Evolutionary conservation across 1,140 invertebrate species (phyloP).

Genomic region (Hyphantria cunea): DNA sequence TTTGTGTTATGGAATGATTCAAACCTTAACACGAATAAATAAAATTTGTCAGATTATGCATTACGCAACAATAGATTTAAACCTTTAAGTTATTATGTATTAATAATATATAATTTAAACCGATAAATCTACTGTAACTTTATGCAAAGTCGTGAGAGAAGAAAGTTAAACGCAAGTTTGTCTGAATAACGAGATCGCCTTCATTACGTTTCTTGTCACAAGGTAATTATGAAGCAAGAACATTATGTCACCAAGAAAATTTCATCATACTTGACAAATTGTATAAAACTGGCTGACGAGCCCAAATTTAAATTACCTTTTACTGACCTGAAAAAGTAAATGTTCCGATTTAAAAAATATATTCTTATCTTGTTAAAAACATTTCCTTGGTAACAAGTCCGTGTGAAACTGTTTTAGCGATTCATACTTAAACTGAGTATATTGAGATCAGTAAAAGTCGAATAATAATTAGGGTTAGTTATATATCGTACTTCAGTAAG

Average conservation of each 20-base stretch:
- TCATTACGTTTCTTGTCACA: constrained; percentile 24
- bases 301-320: not conserved
- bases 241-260: constrained; percentile 7
- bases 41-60: too few species aligned
- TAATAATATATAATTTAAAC: constrained; percentile 12
- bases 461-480: too few species aligned
- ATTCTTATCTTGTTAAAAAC: not conserved
- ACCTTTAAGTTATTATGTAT: not conserved
- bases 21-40: too few species aligned
- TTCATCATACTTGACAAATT: constrained; percentile 16
- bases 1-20: too few species aligned
- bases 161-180: constrained; percentile 12
- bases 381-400: not conserved
- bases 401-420: not conserved
- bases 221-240: constrained; percentile 18
- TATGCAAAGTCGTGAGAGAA: constrained; percentile 28
- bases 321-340: constrained; percentile 9
- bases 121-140: constrained; percentile 12
- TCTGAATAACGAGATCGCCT: constrained; percentile 6
- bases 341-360: not conserved
- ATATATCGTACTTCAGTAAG: too few species aligned
- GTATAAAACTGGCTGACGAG: constrained; percentile 4
- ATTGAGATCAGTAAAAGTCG: too few species aligned
- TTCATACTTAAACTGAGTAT: too few species aligned
- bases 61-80: too few species aligned